Conservation (phyloP, 2,888 invertebrate genomes). For the Tortricodes alternella region DNA sequence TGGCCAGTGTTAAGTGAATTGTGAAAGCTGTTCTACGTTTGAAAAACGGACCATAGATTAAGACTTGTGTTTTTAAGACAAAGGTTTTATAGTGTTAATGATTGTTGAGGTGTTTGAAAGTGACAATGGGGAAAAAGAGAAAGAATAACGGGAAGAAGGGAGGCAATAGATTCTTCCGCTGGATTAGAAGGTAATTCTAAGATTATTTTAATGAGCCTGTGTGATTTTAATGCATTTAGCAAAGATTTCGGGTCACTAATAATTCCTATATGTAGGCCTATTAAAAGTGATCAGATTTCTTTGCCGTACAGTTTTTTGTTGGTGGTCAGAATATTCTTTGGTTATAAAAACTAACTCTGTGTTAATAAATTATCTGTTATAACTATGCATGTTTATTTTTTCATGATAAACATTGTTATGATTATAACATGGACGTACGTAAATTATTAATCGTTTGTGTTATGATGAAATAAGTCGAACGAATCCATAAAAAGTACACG, state of each 20-base stretch:
- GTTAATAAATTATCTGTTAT: conserved; percentile 7
- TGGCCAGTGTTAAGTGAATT: conserved; percentile 43
- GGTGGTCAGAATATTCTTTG: too few species aligned
- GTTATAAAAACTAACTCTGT: conserved; percentile 4
- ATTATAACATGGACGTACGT: conserved; percentile 7
- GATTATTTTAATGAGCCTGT: not conserved
- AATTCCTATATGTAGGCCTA: too few species aligned
- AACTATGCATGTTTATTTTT: conserved; percentile 12
- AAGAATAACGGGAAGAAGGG: conserved; percentile 68
- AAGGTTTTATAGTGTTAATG: conserved; percentile 50
- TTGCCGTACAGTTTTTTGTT: too few species aligned
- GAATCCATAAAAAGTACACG: conserved; percentile 4
- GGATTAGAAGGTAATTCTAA: conserved; percentile 71
- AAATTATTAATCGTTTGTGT: not conserved
- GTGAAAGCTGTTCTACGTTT: conserved; percentile 40
- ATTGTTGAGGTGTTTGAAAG: conserved; percentile 36
- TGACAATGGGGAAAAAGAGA: conserved; percentile 77
- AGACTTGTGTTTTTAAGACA: conserved; percentile 45
- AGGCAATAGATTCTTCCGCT: conserved; percentile 73
- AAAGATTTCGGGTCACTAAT: too few species aligned
- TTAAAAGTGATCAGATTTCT: too few species aligned
- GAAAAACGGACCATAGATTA: conserved; percentile 35
- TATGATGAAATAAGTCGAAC: conserved; percentile 14
- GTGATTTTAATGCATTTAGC: too few species aligned
- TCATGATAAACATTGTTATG: conserved; percentile 4